Conservation (phyloP, 2,113 vertebrate species). For the Ptilonorhynchus violaceus region DNA sequence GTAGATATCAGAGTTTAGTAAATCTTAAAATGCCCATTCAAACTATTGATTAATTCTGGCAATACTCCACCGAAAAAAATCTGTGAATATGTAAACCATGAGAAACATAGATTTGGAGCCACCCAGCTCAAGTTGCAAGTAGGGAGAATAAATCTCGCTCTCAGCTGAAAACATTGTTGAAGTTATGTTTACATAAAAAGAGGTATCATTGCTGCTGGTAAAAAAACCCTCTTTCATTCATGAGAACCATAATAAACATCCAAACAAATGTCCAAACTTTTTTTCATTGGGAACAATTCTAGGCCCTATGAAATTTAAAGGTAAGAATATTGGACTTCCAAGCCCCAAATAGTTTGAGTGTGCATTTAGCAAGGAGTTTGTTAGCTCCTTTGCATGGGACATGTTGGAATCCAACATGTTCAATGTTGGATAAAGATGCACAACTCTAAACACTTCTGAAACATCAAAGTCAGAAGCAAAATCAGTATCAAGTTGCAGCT, state of each 20-base stretch:
- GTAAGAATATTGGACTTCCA: not conserved
- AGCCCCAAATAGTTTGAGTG: not conserved
- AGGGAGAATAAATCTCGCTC: not conserved
- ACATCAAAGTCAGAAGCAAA: not conserved
- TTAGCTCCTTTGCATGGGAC: not conserved
- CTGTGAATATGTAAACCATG: not conserved
- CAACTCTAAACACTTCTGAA: not conserved
- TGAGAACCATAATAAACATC: not conserved
- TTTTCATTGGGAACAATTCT: not conserved
- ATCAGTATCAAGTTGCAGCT: not conserved
- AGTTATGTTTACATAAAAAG: not conserved
- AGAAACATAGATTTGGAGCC: not conserved
- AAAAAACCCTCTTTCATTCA: not conserved
- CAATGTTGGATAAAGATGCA: rapidly evolving
- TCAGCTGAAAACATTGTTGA: not conserved
- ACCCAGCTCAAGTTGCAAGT: not conserved
- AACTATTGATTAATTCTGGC: not conserved
- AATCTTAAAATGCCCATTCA: not conserved
- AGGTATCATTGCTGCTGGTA: not conserved
- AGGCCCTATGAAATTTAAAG: not conserved
- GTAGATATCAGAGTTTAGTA: not conserved
- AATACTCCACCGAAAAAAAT: not conserved
- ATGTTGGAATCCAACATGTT: not conserved
- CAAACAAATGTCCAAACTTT: not conserved
- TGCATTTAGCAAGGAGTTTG: not conserved